Conservation (phyloP, 2,888 invertebrate species). For the Cephus rjabovi region DNA sequence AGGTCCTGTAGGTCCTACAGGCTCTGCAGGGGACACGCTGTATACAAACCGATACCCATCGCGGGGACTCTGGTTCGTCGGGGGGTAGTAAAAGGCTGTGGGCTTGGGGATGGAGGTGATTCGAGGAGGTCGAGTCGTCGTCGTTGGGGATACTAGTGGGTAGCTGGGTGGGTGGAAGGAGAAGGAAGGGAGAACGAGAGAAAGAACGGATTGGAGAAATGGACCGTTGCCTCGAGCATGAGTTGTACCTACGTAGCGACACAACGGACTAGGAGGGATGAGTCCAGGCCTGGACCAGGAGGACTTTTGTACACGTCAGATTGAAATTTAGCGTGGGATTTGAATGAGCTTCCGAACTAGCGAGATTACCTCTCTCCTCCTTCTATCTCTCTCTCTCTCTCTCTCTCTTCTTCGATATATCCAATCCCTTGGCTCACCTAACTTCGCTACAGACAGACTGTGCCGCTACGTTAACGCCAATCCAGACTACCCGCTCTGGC, state of each 20-base stretch:
- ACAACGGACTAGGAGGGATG: constrained; percentile 13
- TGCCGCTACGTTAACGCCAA: too few relatives aligned
- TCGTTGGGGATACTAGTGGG: too few relatives aligned
- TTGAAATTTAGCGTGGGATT: constrained; percentile 63
- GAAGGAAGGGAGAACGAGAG: constrained; percentile 10
- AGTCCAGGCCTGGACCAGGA: constrained; percentile 16
- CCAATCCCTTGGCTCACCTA: too few relatives aligned
- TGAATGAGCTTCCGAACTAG: constrained; percentile 41
- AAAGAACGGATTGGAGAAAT: constrained; percentile 14
- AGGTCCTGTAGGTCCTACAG: background rate
- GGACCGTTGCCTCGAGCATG: constrained; percentile 1
- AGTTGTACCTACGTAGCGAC: constrained; percentile 15
- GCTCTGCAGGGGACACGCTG: background rate
- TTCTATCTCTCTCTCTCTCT: background rate
- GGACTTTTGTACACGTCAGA: constrained; percentile 42
- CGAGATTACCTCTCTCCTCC: constrained; percentile 24
- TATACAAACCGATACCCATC: constrained; percentile 1
- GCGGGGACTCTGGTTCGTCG: background rate
- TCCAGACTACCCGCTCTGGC: too few relatives aligned
- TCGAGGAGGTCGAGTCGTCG: too few relatives aligned
- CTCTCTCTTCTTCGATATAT: too few relatives aligned
- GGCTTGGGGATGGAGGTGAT: constrained; percentile 8
- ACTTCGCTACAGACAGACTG: too few relatives aligned
- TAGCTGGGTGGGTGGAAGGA: background rate
- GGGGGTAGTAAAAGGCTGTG: too few relatives aligned